Evolutionary conservation across 2,113 vertebrate genomes (phyloP), one percentile per base, ranked within the genome.

Genomic region (Mesitornis unicolor): DNA sequence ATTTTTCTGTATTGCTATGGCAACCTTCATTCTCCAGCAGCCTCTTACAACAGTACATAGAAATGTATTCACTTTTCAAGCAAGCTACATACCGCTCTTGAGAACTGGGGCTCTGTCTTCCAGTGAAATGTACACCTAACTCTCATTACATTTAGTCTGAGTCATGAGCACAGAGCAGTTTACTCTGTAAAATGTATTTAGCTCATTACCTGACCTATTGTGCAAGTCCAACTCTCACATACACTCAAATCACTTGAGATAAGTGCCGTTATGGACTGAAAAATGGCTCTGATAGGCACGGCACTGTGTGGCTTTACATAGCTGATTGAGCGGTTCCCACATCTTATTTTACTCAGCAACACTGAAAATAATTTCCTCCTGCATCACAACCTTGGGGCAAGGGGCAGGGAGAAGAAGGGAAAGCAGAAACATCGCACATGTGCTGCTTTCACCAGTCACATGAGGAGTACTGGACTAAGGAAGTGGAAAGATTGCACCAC

Each of bases 1-100:
- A 28, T 85, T 92, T 95, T 90, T 92, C 91, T 69, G 9, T 19
- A 96, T 97, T 95, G 68, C 97, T 93, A 96, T 97, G 91, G 95
- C 82, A 97, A 97, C 96, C 67, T 47, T 71, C 43, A 50, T 84
- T 95, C 90, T 86, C 60, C 75, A 84, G 53, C 94, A 92, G 74
- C 11, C 50, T 69, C 73, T 86, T 81, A 35, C 63, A 82, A 18
- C 35, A 47, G 61, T 36, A 31, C 60, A 68, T 26, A 76, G 69
- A 87, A 89, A 92, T 2, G 5, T 56, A 61, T 80, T 93, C 76
- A 63, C 51, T 65, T 88, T 28, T 22, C 76, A 83, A 75, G 85
- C 63, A 73, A 84, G 38, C 79, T 73, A 64, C 50, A 63, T 20
- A 75, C 25, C 43, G 7, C 47, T 85, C 56, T 63, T 57, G 45